phyloP scores from a whole-genome alignment of 2,888 invertebrate species.

The Muscina levida region DNA sequence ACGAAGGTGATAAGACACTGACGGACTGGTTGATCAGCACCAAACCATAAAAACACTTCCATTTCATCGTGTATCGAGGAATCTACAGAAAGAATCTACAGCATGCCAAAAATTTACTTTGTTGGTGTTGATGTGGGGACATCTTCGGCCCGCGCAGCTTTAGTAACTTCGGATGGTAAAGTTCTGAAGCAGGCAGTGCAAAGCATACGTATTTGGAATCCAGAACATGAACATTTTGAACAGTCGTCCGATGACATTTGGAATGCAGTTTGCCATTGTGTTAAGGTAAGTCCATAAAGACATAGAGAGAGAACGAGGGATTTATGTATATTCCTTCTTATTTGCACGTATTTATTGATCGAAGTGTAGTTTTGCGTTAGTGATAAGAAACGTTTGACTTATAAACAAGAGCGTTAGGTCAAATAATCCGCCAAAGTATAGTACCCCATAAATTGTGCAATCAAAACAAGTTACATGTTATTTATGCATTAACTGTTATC shows the following conservation, averaged over 20 bases:
- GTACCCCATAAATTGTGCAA: too few relatives aligned
- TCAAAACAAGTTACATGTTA: too few relatives aligned
- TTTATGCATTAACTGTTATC: too few relatives aligned
- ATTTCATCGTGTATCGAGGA: too few relatives aligned
- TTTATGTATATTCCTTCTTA: too few relatives aligned
- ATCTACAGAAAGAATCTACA: conserved; percentile 10
- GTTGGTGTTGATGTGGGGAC: conserved; percentile 97
- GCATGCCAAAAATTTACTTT: conserved; percentile 81
- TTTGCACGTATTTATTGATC: too few relatives aligned
- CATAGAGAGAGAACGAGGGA: not conserved
- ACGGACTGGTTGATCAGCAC: not conserved
- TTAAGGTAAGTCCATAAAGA: conserved; percentile 84
- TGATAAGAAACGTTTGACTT: not conserved
- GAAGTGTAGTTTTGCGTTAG: not conserved
- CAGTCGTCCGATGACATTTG: conserved; percentile 96
- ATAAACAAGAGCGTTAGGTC: not conserved
- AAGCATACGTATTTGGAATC: conserved; percentile 88
- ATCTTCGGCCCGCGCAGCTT: conserved; percentile 92
- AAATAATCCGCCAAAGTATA: too few relatives aligned
- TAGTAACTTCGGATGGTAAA: conserved; percentile 86
- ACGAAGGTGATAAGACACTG: conserved; percentile 57
- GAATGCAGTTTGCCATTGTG: conserved; percentile 84
- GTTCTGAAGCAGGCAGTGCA: conserved; percentile 84
- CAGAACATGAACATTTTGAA: conserved; percentile 89
- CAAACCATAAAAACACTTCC: not conserved